Conservation (phyloP, 2,113 vertebrate species). For the Carlito syrichta region DNA sequence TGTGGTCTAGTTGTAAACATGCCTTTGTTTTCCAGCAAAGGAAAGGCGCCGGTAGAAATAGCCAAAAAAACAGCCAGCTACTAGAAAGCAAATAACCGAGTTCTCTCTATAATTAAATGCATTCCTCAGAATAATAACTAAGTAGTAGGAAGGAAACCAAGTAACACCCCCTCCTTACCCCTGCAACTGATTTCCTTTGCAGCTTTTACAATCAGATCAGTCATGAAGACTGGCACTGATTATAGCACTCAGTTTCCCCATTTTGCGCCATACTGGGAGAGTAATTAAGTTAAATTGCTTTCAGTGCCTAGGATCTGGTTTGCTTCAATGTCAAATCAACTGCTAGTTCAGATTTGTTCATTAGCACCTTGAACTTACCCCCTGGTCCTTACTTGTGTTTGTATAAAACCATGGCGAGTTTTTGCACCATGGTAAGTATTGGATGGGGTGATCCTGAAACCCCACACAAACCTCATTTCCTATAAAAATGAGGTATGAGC, state of each 20-base stretch:
- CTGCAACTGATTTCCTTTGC: conserved; percentile 30
- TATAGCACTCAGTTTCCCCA: conserved; percentile 28
- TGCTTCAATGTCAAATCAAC: conserved; percentile 15
- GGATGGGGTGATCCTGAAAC: not conserved
- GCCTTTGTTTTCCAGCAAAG: conserved; percentile 59
- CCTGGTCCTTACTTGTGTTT: not conserved
- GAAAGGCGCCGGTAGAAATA: conserved; percentile 49
- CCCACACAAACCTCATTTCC: not conserved
- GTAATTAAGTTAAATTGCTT: conserved; percentile 49
- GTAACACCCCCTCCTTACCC: not conserved
- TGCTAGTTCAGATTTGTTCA: not conserved
- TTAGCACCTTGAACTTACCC: not conserved
- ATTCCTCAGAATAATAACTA: conserved; percentile 61
- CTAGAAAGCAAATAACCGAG: conserved; percentile 53
- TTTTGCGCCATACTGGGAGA: conserved; percentile 39
- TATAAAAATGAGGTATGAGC: not conserved
- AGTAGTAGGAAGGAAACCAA: conserved; percentile 62
- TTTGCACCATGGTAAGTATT: not conserved
- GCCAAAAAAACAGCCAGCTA: conserved; percentile 29
- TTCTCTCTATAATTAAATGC: conserved; percentile 57
- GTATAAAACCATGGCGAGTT: not conserved
- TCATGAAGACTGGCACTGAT: conserved; percentile 1
- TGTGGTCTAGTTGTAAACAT: conserved; percentile 53
- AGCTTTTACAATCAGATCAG: conserved; percentile 46
- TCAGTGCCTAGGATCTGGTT: conserved; percentile 19